phyloP scores from a whole-genome alignment of 1,140 invertebrate genomes.

The Panulirus ornatus region DNA sequence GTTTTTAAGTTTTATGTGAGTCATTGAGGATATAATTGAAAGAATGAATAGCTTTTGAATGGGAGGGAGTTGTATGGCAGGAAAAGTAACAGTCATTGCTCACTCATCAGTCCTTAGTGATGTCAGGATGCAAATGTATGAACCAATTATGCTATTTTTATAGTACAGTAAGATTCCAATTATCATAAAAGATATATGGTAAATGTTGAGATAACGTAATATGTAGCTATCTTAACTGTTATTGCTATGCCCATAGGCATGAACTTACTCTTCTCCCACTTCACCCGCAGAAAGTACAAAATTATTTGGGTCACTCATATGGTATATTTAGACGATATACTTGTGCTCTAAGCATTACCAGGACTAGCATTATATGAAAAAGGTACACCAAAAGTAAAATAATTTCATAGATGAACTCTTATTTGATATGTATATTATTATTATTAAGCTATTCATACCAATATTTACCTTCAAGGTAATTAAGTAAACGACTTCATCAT shows the following conservation, averaged over 20 bases:
- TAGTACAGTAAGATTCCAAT: neutral
- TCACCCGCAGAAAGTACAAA: neutral
- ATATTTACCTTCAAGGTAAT: too few relatives aligned
- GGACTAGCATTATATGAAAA: too few relatives aligned
- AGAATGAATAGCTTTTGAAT: slow-evolving; percentile 16
- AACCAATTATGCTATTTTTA: neutral
- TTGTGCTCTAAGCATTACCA: too few relatives aligned
- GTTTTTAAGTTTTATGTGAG: slow-evolving; percentile 54
- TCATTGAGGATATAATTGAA: slow-evolving; percentile 22
- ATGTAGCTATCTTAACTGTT: neutral
- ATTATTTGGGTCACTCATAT: neutral
- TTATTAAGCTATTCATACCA: too few relatives aligned
- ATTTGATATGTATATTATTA: too few relatives aligned
- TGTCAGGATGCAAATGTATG: neutral
- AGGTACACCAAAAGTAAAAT: too few relatives aligned
- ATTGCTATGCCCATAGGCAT: neutral
- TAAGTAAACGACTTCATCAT: too few relatives aligned
- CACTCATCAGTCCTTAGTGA: neutral
- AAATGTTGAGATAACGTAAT: neutral
- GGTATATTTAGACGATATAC: too few relatives aligned
- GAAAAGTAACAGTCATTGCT: neutral
- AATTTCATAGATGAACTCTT: too few relatives aligned
- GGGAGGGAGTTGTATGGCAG: neutral
- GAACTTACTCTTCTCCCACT: neutral
- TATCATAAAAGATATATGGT: neutral